Evolutionary conservation across 2,797 vertebrate species (phyloP).

Genomic region (Poeciliopsis presidionis): DNA sequence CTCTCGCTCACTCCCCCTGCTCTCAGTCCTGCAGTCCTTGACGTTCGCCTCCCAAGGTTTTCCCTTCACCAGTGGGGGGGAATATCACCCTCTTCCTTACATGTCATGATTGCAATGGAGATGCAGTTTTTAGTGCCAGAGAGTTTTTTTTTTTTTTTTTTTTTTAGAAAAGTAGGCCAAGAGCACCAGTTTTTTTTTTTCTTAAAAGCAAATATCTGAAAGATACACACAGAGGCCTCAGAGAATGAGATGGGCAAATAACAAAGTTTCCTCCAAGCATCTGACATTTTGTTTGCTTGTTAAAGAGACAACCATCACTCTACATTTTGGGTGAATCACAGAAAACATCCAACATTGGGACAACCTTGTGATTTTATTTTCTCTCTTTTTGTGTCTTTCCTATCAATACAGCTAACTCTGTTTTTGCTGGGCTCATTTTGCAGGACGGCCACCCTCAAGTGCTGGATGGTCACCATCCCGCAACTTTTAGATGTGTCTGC

Average conservation of each 20-base stretch:
- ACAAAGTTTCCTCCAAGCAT: constrained; percentile 54
- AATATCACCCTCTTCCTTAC: constrained; percentile 61
- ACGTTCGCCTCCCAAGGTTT: constrained; percentile 57
- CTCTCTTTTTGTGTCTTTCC: not conserved
- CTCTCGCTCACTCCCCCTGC: constrained; percentile 12
- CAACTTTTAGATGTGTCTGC: too few species aligned
- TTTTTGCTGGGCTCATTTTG: too few species aligned
- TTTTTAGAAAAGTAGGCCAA: constrained; percentile 71
- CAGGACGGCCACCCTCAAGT: too few species aligned
- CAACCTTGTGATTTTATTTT: constrained; percentile 16
- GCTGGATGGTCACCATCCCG: too few species aligned
- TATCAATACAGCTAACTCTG: not conserved
- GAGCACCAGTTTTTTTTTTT: constrained; percentile 56
- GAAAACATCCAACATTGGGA: constrained; percentile 42
- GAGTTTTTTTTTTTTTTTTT: constrained; percentile 13
- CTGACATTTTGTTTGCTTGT: constrained; percentile 59
- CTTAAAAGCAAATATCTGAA: constrained; percentile 50
- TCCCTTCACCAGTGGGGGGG: constrained; percentile 46
- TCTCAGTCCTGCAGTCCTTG: constrained; percentile 49
- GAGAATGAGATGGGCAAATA: constrained; percentile 51
- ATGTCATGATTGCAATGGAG: constrained; percentile 59
- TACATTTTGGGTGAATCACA: constrained; percentile 9
- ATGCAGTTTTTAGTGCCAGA: constrained; percentile 63
- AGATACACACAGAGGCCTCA: constrained; percentile 42
- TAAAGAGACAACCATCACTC: constrained; percentile 47